Evolutionary conservation across 2,888 invertebrate species (phyloP), one percentile per base, ranked within the genome.

Genomic region (Cyclophora albipunctata): DNA sequence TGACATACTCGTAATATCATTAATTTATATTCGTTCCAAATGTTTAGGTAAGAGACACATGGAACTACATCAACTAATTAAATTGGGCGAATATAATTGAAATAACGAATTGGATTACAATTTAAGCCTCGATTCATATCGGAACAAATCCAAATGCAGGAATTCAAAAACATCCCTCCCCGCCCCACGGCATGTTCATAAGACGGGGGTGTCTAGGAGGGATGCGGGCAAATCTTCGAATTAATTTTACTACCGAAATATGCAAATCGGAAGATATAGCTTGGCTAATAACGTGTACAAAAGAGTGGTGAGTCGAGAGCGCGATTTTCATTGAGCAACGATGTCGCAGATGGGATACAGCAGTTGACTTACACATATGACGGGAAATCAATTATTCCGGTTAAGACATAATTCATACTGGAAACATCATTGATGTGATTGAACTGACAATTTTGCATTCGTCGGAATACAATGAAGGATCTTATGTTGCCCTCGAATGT

Each of bases 231-330:
- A 89, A 89, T 89, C 89, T 89, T 88, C 86, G 89, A 89, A 89
- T 89, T 89, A 89, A 89, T 89, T 89, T 89, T 87, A 89, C 85
- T 87, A 84, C 82, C 78, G 78, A 86, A 89, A 89, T 89, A 89
- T 89, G 89, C 89, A 89, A 89, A 89, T 88, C 70, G 60, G 66
- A 73, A 84, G 85, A 86, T 87, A 87, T 82, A 86, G 78, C 84
- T 55, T 71, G 83, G 77, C 86, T 88, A 89, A 89, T 89, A 89
- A 88, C 86, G 86, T 87, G 86, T 86, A 88, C 89, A 85, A 89
- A 89, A 89, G 88, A 88, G 87, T 88, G 86, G 88, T 79, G 87
- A 83, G 80, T 84, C 63, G 71, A 67, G 75, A 74, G 75, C 72
- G 74, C 73, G 69, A 72, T 72, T 67, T 69, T 63, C 69, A 62